phyloP scores from a whole-genome alignment of 2,888 invertebrate genomes.

The Rotaria socialis region DNA sequence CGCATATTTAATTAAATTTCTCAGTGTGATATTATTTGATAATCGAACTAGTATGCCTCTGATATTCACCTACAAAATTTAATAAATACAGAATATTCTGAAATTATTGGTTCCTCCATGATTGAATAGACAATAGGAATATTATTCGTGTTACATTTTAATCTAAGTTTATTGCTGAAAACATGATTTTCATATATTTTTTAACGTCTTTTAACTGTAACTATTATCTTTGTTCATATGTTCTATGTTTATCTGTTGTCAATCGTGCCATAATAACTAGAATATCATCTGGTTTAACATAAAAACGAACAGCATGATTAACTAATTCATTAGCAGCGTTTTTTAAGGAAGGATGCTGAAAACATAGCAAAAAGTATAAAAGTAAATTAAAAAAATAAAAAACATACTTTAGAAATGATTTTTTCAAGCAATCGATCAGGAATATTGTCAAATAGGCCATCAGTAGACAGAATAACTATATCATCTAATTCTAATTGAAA shows the following conservation, averaged over 20 bases:
- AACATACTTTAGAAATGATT: constrained; percentile 35
- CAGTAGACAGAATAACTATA: constrained; percentile 43
- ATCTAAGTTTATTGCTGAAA: no score
- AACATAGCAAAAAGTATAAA: background rate
- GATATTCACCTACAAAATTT: no score
- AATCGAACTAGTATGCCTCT: no score
- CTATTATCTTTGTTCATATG: background rate
- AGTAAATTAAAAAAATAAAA: no score
- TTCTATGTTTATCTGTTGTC: background rate
- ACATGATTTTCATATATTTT: no score
- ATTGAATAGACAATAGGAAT: no score
- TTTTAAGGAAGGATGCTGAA: constrained; percentile 39
- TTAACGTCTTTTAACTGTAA: no score
- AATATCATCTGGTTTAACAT: constrained; percentile 47
- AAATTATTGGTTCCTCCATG: no score
- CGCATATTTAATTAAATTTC: no score
- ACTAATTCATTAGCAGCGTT: constrained; percentile 41
- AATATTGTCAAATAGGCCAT: constrained; percentile 46
- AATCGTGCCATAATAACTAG: constrained; percentile 42
- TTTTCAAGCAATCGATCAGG: constrained; percentile 38
- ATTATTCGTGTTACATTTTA: no score
- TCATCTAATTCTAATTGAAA: constrained; percentile 43
- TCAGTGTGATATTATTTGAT: no score
- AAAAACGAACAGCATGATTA: constrained; percentile 38
- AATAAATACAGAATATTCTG: no score